Evolutionary conservation across 2,113 vertebrate species (phyloP).

Genomic region (Euleptes europaea): DNA sequence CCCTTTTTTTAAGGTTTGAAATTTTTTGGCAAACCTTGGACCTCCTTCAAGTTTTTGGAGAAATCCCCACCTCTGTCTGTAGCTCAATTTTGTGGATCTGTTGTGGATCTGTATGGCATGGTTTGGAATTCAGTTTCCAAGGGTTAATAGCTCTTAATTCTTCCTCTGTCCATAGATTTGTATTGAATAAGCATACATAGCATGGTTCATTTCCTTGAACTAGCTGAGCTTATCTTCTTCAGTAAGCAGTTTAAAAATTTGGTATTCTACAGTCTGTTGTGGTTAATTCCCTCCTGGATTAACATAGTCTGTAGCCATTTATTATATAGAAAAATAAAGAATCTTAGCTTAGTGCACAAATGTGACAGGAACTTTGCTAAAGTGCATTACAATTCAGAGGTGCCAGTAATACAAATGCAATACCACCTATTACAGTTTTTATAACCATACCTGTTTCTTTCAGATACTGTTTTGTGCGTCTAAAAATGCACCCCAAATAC

Average conservation of each 20-base stretch:
- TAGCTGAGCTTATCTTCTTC: not conserved
- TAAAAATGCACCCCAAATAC: conserved; percentile 28
- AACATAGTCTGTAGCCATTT: not conserved
- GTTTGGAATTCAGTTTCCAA: not conserved
- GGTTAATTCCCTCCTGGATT: not conserved
- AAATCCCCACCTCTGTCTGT: too few relatives aligned
- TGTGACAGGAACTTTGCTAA: not conserved
- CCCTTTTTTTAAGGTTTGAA: too few relatives aligned
- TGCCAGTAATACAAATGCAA: too few relatives aligned
- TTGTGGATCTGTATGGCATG: too few relatives aligned
- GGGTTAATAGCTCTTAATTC: not conserved
- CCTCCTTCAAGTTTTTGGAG: too few relatives aligned
- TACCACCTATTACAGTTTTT: not conserved
- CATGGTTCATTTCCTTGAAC: not conserved
- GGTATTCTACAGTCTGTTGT: not conserved
- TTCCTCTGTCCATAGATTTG: not conserved
- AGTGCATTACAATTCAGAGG: not conserved
- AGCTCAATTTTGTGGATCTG: too few relatives aligned
- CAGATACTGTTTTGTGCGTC: conserved; percentile 11
- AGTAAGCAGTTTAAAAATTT: not conserved
- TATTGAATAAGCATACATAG: not conserved
- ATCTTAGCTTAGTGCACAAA: not conserved
- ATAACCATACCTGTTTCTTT: conserved; percentile 23
- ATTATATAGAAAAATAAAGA: not conserved
- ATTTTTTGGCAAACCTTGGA: too few relatives aligned